Conservation (phyloP, 2,113 vertebrate species). For the Syngnathus scovelli region DNA sequence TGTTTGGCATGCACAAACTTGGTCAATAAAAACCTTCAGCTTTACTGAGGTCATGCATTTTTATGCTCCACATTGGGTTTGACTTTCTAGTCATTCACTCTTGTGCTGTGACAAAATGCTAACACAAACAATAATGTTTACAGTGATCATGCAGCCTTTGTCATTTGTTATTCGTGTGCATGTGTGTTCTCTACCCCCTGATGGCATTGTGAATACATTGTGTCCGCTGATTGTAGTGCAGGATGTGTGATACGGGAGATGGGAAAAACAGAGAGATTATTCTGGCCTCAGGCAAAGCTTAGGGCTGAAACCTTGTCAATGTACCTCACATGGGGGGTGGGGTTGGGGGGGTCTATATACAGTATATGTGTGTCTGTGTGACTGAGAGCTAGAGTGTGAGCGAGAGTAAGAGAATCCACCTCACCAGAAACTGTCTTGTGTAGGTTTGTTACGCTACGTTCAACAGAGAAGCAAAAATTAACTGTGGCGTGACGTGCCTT, state of each 20-base stretch:
- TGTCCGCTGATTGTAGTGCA: constrained; percentile 71
- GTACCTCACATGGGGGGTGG: constrained; percentile 20
- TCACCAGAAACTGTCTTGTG: background rate
- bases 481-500: no score
- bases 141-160: constrained; percentile 1
- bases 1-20: no score
- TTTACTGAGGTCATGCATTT: background rate
- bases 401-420: background rate
- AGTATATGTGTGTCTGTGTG: background rate
- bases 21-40: background rate
- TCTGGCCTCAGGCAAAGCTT: constrained; percentile 63
- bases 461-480: no score
- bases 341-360: background rate
- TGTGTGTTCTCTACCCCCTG: constrained; percentile 66
- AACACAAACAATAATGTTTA: constrained; percentile 23
- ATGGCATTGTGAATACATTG: constrained; percentile 67
- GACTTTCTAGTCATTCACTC: constrained; percentile 31
- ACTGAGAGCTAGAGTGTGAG: background rate
- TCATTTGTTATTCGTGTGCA: constrained; percentile 25
- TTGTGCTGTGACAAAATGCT: constrained; percentile 8
- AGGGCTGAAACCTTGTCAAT: constrained; percentile 62
- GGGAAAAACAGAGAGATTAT: constrained; percentile 71
- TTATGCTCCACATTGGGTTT: background rate
- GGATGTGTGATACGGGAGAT: constrained; percentile 71
- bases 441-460: no score